A percentile compares a stretch with the other conserved stretches of the same genome.
phyloP scores from a whole-genome alignment of 2,113 vertebrate species.

The Hippocampus comes region DNA sequence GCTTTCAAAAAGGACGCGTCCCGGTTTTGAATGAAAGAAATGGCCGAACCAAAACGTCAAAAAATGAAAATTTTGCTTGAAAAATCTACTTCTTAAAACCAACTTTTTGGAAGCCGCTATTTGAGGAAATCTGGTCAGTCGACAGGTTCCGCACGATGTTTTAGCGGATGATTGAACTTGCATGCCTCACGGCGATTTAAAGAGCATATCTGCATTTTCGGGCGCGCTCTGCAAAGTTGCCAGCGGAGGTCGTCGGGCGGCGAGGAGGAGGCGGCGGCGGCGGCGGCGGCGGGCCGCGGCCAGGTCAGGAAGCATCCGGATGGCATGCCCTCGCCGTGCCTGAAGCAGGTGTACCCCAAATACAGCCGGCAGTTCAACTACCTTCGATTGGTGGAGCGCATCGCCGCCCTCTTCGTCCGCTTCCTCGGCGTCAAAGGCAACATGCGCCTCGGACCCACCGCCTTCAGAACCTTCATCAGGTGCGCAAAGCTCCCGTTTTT shows the following conservation, averaged over 20 bases:
- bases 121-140: background rate
- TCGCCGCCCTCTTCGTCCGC: conserved; percentile 85
- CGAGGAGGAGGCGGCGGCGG: conserved; percentile 45
- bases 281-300: conserved; percentile 47
- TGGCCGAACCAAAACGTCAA: too few relatives aligned
- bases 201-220: background rate
- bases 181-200: too few relatives aligned
- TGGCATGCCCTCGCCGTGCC: conserved; percentile 79
- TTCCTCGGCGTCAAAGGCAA: conserved; percentile 93
- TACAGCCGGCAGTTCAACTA: conserved; percentile 88
- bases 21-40: too few relatives aligned
- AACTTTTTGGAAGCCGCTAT: background rate
- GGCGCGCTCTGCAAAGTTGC: conserved; percentile 51
- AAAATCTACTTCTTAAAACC: background rate
- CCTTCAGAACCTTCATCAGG: conserved; percentile 94
- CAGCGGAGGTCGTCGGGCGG: conserved; percentile 17
- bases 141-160: background rate
- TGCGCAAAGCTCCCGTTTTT: conserved; percentile 25
- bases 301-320: conserved; percentile 34
- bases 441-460: conserved; percentile 87
- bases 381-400: conserved; percentile 84
- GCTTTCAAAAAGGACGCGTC: too few relatives aligned
- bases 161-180: too few relatives aligned
- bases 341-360: conserved; percentile 96
- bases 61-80: too few relatives aligned